phyloP scores from a whole-genome alignment of 2,888 invertebrate species.

The Drosophila gaucha region DNA sequence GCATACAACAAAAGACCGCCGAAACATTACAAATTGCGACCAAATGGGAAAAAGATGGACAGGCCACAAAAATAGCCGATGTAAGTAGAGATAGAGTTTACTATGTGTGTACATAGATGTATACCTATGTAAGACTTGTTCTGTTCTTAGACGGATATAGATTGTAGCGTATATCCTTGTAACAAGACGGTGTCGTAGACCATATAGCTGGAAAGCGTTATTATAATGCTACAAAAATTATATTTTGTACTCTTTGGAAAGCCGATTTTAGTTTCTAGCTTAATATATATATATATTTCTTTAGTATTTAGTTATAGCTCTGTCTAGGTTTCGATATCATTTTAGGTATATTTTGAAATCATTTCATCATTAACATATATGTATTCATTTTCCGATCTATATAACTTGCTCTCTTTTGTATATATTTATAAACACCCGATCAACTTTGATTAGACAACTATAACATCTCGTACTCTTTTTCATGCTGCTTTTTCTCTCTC shows the following conservation, averaged over 20 bases:
- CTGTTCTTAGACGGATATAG: not conserved
- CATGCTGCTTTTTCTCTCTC: conserved; percentile 6
- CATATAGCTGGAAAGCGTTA: not conserved
- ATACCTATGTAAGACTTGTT: not conserved
- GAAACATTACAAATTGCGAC: conserved; percentile 97
- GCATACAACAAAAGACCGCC: conserved; percentile 97
- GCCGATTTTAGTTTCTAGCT: too few species aligned
- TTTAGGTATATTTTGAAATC: conserved; percentile 10
- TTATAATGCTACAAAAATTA: too few species aligned
- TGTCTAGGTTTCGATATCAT: conserved; percentile 5
- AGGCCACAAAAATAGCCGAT: conserved; percentile 84
- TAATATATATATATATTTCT: too few species aligned
- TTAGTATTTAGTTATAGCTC: too few species aligned
- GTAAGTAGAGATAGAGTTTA: conserved; percentile 70
- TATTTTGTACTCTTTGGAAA: too few species aligned
- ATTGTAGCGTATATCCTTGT: not conserved
- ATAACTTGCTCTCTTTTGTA: not conserved
- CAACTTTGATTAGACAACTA: not conserved
- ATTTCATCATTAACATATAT: conserved; percentile 11
- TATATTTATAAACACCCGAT: not conserved
- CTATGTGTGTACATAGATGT: not conserved
- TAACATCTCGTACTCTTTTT: conserved; percentile 9
- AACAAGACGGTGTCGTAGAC: not conserved
- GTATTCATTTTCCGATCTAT: conserved; percentile 9
- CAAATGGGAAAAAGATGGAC: conserved; percentile 91